phyloP scores from a whole-genome alignment of 2,113 vertebrate species.

The Sapajus apella region DNA sequence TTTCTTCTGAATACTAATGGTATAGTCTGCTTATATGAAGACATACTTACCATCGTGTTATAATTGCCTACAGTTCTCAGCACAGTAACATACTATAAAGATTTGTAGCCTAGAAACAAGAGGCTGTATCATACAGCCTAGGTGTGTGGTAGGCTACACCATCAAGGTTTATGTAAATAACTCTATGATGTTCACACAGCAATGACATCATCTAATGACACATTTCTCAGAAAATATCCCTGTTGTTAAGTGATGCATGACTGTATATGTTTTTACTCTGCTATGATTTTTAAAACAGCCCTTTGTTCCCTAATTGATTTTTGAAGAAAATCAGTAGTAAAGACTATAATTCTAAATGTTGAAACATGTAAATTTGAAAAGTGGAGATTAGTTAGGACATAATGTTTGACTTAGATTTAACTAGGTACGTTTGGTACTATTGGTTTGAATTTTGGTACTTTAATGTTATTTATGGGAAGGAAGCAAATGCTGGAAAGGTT shows the following conservation, averaged over 20 bases:
- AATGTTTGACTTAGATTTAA: constrained; percentile 4
- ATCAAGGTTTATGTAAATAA: background rate
- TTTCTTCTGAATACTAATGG: background rate
- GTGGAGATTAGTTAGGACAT: background rate
- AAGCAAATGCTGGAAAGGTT: background rate
- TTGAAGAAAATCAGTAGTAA: background rate
- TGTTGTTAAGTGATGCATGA: background rate
- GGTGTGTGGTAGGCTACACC: background rate
- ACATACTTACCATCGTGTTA: background rate
- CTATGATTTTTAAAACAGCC: background rate
- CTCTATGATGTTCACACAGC: background rate
- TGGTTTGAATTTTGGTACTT: background rate
- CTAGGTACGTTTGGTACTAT: background rate
- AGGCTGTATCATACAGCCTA: background rate
- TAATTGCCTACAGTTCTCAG: background rate
- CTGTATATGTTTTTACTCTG: background rate
- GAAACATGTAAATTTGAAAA: background rate
- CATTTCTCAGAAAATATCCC: background rate
- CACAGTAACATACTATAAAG: background rate
- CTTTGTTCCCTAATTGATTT: background rate
- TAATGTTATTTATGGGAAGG: constrained; percentile 21
- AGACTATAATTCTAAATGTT: background rate
- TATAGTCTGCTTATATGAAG: background rate
- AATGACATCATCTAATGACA: background rate
- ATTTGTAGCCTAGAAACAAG: background rate